Conservation (phyloP, 2,888 invertebrate species). For the Hofmannophila pseudospretella region DNA sequence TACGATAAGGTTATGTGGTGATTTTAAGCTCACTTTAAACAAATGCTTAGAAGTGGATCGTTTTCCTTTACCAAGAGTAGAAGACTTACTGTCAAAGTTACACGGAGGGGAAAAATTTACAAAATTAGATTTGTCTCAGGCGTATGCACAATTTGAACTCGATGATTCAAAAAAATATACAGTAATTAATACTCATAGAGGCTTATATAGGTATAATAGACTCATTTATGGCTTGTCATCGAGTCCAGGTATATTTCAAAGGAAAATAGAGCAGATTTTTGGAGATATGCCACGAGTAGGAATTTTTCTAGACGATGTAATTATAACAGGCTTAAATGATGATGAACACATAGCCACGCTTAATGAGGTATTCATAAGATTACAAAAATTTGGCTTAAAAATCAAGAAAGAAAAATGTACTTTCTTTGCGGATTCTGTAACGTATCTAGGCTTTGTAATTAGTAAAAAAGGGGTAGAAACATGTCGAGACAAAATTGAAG, state of each 20-base stretch:
- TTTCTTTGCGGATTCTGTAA: background rate
- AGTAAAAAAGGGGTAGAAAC: conserved; percentile 2
- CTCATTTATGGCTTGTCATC: too few species aligned
- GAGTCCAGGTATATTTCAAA: too few species aligned
- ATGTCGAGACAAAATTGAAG: background rate
- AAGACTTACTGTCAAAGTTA: conserved; percentile 6
- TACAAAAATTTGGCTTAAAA: conserved; percentile 3
- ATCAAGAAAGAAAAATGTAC: conserved; percentile 9
- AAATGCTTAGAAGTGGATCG: conserved; percentile 7
- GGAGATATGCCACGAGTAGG: conserved; percentile 1
- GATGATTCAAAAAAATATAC: conserved; percentile 6
- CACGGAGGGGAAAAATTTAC: conserved; percentile 7
- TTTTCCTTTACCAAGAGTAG: conserved; percentile 3
- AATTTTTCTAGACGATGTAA: conserved; percentile 10
- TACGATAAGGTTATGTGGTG: conserved; percentile 13
- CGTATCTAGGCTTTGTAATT: conserved; percentile 1
- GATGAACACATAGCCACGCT: conserved; percentile 5
- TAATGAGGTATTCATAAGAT: conserved; percentile 6
- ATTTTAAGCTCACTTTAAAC: conserved; percentile 15
- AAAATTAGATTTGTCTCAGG: conserved; percentile 7
- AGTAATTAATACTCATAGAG: conserved; percentile 5
- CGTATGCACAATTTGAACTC: conserved; percentile 7
- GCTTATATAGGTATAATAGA: too few species aligned
- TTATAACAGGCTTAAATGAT: conserved; percentile 4
- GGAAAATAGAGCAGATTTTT: conserved; percentile 1